Conservation (phyloP, 2,888 invertebrate genomes). For the Leucoma salicis region DNA sequence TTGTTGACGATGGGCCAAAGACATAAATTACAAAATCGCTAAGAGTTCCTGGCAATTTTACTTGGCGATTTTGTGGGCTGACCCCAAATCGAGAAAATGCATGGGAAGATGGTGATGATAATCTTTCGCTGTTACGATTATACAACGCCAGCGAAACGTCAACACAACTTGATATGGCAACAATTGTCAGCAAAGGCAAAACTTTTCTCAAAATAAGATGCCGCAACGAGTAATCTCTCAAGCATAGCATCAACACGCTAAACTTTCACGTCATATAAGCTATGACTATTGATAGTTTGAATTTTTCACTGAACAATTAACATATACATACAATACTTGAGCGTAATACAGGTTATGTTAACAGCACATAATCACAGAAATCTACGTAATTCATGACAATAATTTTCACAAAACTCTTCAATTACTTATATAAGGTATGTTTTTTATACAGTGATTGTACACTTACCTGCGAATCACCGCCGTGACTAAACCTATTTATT, state of each 20-base stretch:
- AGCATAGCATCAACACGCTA: no score
- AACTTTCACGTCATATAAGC: constrained; percentile 5
- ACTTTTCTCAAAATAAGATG: not conserved
- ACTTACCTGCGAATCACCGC: constrained; percentile 21
- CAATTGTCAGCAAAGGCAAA: not conserved
- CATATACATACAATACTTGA: not conserved
- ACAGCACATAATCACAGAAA: not conserved
- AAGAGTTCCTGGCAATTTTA: no score
- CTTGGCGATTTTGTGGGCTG: no score
- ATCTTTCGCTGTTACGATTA: no score
- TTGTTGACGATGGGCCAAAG: no score
- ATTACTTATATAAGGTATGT: constrained; percentile 7
- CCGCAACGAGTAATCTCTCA: no score
- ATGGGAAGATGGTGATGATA: no score
- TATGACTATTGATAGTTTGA: constrained; percentile 1
- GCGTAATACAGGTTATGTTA: not conserved
- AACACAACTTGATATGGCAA: not conserved
- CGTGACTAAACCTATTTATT: constrained; percentile 28
- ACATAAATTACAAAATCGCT: no score
- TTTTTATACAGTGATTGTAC: constrained; percentile 20
- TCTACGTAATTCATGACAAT: not conserved
- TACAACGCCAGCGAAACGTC: no score
- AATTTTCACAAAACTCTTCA: constrained; percentile 2
- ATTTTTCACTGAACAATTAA: constrained; percentile 2
- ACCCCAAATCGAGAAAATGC: no score